phyloP scores from a whole-genome alignment of 2,888 invertebrate species.

The Augiades crinisus region DNA sequence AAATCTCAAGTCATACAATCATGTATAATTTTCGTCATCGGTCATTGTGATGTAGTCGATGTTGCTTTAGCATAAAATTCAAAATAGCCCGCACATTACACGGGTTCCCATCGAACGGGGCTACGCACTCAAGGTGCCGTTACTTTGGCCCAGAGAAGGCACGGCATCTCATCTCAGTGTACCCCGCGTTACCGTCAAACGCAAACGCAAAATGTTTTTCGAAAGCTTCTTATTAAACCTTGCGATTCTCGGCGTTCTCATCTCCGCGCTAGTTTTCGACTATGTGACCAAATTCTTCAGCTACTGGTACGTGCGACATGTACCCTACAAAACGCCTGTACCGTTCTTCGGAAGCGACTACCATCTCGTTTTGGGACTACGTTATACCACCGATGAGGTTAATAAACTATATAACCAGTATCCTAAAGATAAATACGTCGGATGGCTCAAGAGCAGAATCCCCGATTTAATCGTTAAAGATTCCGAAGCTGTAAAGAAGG shows the following conservation, averaged over 20 bases:
- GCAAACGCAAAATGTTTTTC: conserved; percentile 71
- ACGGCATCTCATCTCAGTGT: conserved; percentile 45
- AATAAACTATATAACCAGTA: conserved; percentile 53
- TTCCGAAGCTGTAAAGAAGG: conserved; percentile 64
- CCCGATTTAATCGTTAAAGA: conserved; percentile 72
- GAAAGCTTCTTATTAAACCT: conserved; percentile 70
- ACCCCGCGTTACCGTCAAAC: conserved; percentile 46
- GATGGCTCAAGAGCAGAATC: conserved; percentile 66
- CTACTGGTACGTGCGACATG: conserved; percentile 72
- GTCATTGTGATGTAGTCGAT: conserved; percentile 1
- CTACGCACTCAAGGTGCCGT: conserved; percentile 46
- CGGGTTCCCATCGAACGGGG: conserved; percentile 12
- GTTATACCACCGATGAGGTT: conserved; percentile 61
- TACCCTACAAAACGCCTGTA: conserved; percentile 59
- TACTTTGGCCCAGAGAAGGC: conserved; percentile 62
- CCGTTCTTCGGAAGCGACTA: conserved; percentile 71
- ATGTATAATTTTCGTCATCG: not conserved
- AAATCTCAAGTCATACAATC: conserved; percentile 1
- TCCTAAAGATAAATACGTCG: conserved; percentile 61
- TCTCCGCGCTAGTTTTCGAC: conserved; percentile 62
- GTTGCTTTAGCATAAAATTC: conserved; percentile 20
- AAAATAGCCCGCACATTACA: conserved; percentile 15
- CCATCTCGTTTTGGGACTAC: conserved; percentile 57
- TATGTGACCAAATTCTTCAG: conserved; percentile 75
- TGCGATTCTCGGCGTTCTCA: conserved; percentile 49